A percentile compares a stretch with the other conserved stretches of the same genome.
These are phyloP conservation scores for Connochaetes taurinus DNA, from an alignment of 2,113 vertebrate genomes.

Conservation along the genomic window DNA sequence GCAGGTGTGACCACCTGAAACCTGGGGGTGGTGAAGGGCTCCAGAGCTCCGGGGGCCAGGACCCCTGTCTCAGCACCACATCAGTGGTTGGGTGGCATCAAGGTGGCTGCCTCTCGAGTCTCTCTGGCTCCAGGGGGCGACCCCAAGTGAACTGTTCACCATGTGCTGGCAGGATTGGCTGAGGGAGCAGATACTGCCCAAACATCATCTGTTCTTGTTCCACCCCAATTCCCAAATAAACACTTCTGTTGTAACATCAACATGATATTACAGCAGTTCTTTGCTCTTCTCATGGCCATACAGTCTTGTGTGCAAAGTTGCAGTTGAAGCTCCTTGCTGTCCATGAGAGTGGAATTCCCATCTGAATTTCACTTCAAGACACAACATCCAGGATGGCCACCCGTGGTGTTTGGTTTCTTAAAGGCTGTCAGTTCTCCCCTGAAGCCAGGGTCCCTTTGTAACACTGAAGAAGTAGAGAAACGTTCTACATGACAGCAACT, in stretches of 20 bases:
- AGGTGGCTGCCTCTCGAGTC: background rate
- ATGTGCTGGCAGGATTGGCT: background rate
- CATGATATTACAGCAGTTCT: background rate
- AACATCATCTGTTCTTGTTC: constrained; percentile 11
- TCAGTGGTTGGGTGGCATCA: accelerated
- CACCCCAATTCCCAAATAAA: background rate
- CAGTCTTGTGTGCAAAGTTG: background rate
- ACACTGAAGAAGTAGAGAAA: background rate
- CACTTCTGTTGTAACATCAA: background rate
- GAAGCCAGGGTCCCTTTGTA: background rate
- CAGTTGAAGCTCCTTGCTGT: background rate
- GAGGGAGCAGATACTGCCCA: background rate
- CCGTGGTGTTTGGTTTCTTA: background rate
- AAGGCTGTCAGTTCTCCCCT: background rate
- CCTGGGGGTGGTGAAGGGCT: background rate
- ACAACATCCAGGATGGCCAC: background rate
- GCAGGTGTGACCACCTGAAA: background rate
- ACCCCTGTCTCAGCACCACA: background rate
- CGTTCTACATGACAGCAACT: background rate
- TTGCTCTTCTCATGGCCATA: background rate
- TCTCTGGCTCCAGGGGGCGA: background rate
- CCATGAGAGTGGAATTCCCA: background rate
- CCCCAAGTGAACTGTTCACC: background rate
- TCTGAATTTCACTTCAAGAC: background rate
- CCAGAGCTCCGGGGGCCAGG: background rate